phyloP scores from a whole-genome alignment of 2,888 invertebrate species.

The Apocheima hispidaria region DNA sequence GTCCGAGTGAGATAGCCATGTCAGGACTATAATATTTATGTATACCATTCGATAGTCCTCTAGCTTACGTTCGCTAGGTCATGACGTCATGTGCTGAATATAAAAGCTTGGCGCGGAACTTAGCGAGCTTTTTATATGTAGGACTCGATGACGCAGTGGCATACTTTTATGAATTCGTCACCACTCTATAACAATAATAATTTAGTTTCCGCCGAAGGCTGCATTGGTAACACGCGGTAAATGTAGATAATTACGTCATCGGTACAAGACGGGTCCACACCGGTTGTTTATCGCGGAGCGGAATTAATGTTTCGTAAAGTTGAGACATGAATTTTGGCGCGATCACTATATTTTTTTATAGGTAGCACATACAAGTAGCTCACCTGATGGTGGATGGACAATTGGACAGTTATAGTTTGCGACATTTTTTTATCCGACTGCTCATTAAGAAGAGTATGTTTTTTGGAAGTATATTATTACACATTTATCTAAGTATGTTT shows the following conservation, averaged over 20 bases:
- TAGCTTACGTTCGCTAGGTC: slow-evolving; percentile 10
- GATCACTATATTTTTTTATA: not conserved
- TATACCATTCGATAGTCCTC: not conserved
- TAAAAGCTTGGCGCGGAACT: slow-evolving; percentile 29
- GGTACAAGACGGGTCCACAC: slow-evolving; percentile 28
- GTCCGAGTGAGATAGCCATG: too few species aligned
- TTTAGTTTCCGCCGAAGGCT: slow-evolving; percentile 48
- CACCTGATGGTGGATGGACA: too few species aligned
- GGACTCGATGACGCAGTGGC: slow-evolving; percentile 34
- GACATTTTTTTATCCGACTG: too few species aligned
- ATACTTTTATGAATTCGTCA: slow-evolving; percentile 55
- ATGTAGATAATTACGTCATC: slow-evolving; percentile 56
- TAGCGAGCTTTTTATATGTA: slow-evolving; percentile 39
- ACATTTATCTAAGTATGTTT: too few species aligned
- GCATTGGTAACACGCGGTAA: slow-evolving; percentile 51
- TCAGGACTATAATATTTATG: too few species aligned
- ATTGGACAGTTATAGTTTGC: too few species aligned
- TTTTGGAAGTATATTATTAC: too few species aligned
- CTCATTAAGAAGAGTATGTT: too few species aligned
- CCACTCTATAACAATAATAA: slow-evolving; percentile 38
- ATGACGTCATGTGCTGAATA: slow-evolving; percentile 26
- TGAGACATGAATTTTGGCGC: not conserved
- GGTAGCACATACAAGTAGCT: too few species aligned
- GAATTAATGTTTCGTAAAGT: slow-evolving; percentile 5
- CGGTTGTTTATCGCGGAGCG: slow-evolving; percentile 22